phyloP scores from a whole-genome alignment of 2,888 invertebrate species.

The Scrobipalpa atriplicella region DNA sequence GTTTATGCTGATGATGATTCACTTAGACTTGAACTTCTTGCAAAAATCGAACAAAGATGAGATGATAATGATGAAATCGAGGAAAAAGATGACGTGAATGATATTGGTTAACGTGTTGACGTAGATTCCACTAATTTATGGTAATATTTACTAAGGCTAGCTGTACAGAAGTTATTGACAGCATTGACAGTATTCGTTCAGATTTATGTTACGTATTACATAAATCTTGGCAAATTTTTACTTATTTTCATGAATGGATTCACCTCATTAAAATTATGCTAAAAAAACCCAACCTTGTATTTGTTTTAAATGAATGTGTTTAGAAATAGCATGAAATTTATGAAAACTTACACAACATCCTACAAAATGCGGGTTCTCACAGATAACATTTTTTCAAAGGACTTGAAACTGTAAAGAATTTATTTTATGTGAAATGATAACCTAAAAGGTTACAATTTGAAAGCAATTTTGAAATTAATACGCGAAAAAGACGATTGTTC shows the following conservation, averaged over 20 bases:
- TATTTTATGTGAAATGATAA: slow-evolving; percentile 5
- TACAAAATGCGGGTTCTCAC: not conserved
- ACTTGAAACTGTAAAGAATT: not conserved
- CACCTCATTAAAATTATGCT: too few relatives aligned
- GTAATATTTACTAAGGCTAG: not conserved
- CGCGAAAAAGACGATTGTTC: not conserved
- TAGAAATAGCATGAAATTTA: slow-evolving; percentile 4
- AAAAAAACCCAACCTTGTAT: slow-evolving; percentile 5
- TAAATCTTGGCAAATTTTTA: too few relatives aligned
- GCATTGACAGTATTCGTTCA: too few relatives aligned
- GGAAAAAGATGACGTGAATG: not conserved
- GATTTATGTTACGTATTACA: too few relatives aligned
- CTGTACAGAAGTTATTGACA: not conserved
- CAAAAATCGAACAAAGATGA: too few relatives aligned
- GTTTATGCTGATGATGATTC: slow-evolving; percentile 5
- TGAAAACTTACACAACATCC: slow-evolving; percentile 8
- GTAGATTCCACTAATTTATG: not conserved
- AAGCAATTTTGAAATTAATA: not conserved
- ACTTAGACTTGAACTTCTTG: slow-evolving; percentile 3
- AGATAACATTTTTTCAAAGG: not conserved
- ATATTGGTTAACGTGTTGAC: not conserved
- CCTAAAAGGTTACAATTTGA: not conserved
- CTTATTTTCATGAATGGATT: slow-evolving; percentile 5
- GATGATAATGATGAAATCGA: not conserved
- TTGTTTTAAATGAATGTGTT: not conserved